Percentiles rank a stretch among this genome's conserved stretches.
Conservation (phyloP, 2,797 vertebrate species). For the Gephyroberyx darwinii region DNA sequence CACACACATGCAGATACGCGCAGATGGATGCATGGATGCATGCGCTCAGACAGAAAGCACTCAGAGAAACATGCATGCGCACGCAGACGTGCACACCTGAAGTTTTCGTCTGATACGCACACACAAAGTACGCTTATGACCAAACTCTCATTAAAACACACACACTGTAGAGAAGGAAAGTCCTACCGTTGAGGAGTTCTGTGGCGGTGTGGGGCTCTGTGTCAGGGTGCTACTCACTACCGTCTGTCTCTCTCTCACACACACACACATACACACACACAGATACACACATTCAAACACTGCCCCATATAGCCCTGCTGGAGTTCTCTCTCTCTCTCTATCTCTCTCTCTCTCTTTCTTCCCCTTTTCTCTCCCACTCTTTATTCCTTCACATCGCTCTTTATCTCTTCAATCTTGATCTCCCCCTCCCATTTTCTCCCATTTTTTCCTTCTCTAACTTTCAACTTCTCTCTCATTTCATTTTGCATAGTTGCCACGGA, state of each 20-base stretch:
- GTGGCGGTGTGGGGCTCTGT: constrained; percentile 62
- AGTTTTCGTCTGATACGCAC: constrained; percentile 41
- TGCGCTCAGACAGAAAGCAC: constrained; percentile 40
- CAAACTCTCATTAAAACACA: constrained; percentile 1
- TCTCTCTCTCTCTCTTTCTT: constrained; percentile 9
- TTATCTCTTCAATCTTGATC: constrained; percentile 16
- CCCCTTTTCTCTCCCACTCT: constrained; percentile 8
- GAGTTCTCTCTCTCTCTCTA: constrained; percentile 10
- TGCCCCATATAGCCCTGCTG: background rate
- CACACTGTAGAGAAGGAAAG: constrained; percentile 48
- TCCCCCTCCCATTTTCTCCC: background rate
- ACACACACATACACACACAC: background rate
- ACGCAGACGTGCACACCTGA: constrained; percentile 44
- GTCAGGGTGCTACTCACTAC: constrained; percentile 6
- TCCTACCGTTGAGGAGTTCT: constrained; percentile 63
- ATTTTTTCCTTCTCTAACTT: background rate
- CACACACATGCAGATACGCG: constrained; percentile 41
- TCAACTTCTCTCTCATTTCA: background rate
- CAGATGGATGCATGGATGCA: constrained; percentile 47
- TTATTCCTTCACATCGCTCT: constrained; percentile 5
- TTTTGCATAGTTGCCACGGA: constrained; percentile 23
- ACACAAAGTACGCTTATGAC: background rate
- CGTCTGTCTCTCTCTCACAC: background rate
- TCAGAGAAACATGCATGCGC: constrained; percentile 28
- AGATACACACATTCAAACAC: constrained; percentile 5